Percentiles rank a stretch among this genome's conserved stretches.
phyloP scores from a whole-genome alignment of 2,797 vertebrate species.

The Oryzias sinensis region DNA sequence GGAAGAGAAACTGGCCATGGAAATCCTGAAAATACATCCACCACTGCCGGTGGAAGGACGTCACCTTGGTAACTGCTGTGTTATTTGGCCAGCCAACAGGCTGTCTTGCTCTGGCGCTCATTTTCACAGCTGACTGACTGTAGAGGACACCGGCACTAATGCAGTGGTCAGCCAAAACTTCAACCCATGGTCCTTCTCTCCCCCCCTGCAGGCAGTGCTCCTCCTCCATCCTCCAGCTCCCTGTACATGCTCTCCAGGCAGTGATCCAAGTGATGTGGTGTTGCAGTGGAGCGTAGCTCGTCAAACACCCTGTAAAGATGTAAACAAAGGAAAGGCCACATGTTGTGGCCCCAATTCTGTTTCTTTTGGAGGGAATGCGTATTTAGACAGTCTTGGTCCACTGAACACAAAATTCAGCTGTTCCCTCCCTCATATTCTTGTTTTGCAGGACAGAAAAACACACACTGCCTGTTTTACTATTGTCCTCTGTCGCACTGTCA shows the following conservation, averaged over 20 bases:
- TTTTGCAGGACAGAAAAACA: constrained; percentile 27
- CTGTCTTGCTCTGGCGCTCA: constrained; percentile 42
- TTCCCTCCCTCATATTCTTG: constrained; percentile 2
- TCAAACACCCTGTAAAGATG: constrained; percentile 36
- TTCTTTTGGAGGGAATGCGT: constrained; percentile 10
- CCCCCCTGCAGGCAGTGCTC: constrained; percentile 35
- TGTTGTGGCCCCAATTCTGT: constrained; percentile 1
- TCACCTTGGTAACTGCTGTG: constrained; percentile 30
- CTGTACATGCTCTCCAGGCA: constrained; percentile 33
- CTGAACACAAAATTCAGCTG: constrained; percentile 22
- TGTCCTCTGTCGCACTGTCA: no score
- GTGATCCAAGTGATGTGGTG: constrained; percentile 44
- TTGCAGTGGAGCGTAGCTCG: constrained; percentile 24
- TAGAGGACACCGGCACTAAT: constrained; percentile 41
- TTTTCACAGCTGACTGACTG: constrained; percentile 66
- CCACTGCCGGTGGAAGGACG: constrained; percentile 25
- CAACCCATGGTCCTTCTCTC: constrained; percentile 28
- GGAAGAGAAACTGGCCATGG: constrained; percentile 35
- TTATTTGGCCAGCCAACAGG: constrained; percentile 44
- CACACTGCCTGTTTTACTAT: no score
- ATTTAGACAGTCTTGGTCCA: constrained; percentile 24
- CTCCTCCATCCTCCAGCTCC: constrained; percentile 8
- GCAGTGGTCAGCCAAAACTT: constrained; percentile 48
- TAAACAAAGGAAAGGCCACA: constrained; percentile 47
- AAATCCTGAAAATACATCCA: constrained; percentile 47